Conservation (phyloP, 1,140 invertebrate genomes). For the Metaphire vulgaris region DNA sequence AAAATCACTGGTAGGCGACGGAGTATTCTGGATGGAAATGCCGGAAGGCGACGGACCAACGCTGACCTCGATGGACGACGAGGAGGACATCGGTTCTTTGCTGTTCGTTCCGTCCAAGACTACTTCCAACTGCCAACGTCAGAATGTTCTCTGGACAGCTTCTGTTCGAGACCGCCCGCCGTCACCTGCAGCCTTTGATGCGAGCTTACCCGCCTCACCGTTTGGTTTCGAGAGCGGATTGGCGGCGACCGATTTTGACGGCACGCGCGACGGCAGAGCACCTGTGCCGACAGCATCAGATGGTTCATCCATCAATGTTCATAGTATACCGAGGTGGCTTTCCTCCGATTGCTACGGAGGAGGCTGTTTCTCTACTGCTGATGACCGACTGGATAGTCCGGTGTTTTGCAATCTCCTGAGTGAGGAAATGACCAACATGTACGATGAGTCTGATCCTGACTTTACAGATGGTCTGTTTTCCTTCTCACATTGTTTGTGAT, state of each 20-base stretch:
- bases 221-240: background rate
- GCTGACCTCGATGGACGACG: background rate
- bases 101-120: background rate
- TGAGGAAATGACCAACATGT: background rate
- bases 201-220: background rate
- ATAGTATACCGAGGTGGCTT: background rate
- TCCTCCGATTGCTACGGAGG: background rate
- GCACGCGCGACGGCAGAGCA: background rate
- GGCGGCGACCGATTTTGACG: background rate
- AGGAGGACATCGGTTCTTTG: background rate
- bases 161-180: background rate
- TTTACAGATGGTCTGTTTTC: background rate
- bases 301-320: background rate
- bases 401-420: background rate
- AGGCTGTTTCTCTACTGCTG: background rate
- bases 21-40: too few species aligned
- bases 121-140: background rate
- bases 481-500: too few species aligned
- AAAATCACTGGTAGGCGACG: too few species aligned
- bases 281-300: background rate
- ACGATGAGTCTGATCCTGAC: background rate
- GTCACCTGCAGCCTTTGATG: too few species aligned
- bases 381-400: background rate
- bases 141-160: background rate
- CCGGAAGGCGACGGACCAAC: too few species aligned